Evolutionary conservation across 2,113 vertebrate genomes (phyloP).

Genomic region (Tyrannus savana): DNA sequence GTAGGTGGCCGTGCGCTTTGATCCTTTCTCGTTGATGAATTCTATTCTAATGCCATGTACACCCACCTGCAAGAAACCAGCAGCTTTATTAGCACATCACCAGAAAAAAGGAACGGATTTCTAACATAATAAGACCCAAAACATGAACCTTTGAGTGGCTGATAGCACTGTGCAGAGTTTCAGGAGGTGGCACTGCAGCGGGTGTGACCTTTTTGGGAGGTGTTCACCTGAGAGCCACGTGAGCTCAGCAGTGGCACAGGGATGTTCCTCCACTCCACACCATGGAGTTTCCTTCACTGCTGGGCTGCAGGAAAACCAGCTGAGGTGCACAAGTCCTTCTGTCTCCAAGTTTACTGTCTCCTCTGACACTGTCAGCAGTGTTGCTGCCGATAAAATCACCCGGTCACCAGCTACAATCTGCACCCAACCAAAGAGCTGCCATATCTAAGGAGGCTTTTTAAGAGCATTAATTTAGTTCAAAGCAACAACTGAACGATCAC

Average conservation of each 20-base stretch:
- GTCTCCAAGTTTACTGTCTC: neutral
- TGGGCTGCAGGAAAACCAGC: neutral
- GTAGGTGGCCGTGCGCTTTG: conserved; percentile 99
- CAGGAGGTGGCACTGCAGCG: neutral
- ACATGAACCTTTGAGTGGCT: neutral
- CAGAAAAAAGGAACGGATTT: neutral
- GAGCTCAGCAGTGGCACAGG: neutral
- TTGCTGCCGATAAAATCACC: neutral
- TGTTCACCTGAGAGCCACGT: neutral
- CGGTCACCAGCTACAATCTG: neutral
- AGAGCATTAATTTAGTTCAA: neutral
- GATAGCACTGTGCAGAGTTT: neutral
- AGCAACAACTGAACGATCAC: neutral
- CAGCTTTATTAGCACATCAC: conserved; percentile 71
- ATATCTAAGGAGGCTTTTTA: neutral
- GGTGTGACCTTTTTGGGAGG: neutral
- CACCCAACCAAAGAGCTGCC: neutral
- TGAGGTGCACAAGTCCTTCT: neutral
- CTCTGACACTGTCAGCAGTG: neutral
- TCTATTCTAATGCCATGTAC: conserved; percentile 99
- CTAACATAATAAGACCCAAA: neutral
- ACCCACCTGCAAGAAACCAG: conserved; percentile 90
- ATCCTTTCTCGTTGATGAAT: conserved; percentile 99
- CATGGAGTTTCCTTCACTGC: neutral
- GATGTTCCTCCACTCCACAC: neutral